Evolutionary conservation across 1,140 invertebrate genomes (phyloP), one percentile per base, ranked within the genome.

Genomic region (Magallana angulata): DNA sequence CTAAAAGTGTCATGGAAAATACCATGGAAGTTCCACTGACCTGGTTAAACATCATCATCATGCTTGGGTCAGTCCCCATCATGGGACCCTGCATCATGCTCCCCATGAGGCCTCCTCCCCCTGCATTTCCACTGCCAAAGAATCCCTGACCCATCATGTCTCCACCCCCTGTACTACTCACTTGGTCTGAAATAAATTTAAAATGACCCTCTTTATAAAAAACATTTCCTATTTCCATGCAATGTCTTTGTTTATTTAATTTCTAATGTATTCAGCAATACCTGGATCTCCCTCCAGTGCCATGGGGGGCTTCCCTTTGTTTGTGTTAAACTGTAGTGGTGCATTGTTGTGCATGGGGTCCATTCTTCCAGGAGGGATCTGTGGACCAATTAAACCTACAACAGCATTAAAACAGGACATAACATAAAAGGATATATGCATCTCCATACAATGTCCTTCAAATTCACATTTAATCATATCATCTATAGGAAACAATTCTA

Each of bases 251-350:
- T 48, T 48, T 5, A 48, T 1, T 48, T 4, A 48, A 48, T 48
- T 48, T 48, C 36, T 48, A 48, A 48, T 4, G 36, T 48, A 48
- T 48, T 48, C 36, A 48, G 36, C 36, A 48, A 76, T 82, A 58
- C 81, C 81, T 57, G 81, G 81, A 1, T 82, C 81, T n/a, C 89
- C 81, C 87, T 83, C 84, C 83, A 68, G 60, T 86, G 90, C 11
- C 88, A 96, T 95, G 7, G 96, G 95, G 16, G 96, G 96, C 91
- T 96, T 96, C 93, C 96, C 96, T 93, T 97, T 97, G 91, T 96
- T 96, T 57, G 95, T 96, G 90, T 96, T 96, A 91, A 97, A 97
- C 91, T 97, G 96, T 56, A 97, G 91, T 6, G 96, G 96, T 80
- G 95, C 95, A 92, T 97, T 96, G 90, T 97, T 97, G 92, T 96